Evolutionary conservation across 2,113 vertebrate genomes (phyloP), one percentile per base, ranked within the genome.

Genomic region (Leuciscus idus): DNA sequence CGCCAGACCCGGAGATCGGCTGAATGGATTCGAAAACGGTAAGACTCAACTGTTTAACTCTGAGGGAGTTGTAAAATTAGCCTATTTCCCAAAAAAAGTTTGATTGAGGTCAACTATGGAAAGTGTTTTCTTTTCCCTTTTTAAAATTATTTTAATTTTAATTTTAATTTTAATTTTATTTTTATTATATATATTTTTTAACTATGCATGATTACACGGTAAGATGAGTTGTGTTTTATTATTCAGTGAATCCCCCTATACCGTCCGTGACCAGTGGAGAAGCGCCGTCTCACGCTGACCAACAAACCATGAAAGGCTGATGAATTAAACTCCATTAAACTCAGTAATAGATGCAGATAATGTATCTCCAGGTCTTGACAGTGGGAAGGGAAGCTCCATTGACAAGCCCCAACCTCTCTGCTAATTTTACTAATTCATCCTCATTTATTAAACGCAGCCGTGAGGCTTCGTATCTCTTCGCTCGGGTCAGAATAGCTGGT

Each of bases 401-500:
- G 84, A 84, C 72, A 7, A 46, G 50, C 74, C 76, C 82, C 57
- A 62, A 85, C 86, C 86, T 85, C 64, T n/a, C 61, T 12, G 57
- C 68, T 89, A 83, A 89, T 85, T 83, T 75, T n/a, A 43, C 62
- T 79, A 74, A 64, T 74, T 83, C 52, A 59, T 83, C 73, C 48
- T 75, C 73, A 68, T 33, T 61, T 86, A 48, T 76, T 76, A 81
- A 46, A 55, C 59, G 79, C 86, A 88, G 87, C 79, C 48, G 61
- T 62, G 77, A 84, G 84, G 73, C 21, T 81, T 82, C 46, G 84
- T 46, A 90, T 88, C 78, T 81, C 36, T 46, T 77, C n/a, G 70
- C 17, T 50, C 11, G 57, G 70, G 82, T 85, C 88, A 86, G 82
- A 88, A 79, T 46, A 88, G 89, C 80, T 36, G 46, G n/a, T 80